Percentiles rank a stretch among this genome's conserved stretches.
Conservation (phyloP, 2,888 invertebrate species). For the Lamproptera curius region DNA sequence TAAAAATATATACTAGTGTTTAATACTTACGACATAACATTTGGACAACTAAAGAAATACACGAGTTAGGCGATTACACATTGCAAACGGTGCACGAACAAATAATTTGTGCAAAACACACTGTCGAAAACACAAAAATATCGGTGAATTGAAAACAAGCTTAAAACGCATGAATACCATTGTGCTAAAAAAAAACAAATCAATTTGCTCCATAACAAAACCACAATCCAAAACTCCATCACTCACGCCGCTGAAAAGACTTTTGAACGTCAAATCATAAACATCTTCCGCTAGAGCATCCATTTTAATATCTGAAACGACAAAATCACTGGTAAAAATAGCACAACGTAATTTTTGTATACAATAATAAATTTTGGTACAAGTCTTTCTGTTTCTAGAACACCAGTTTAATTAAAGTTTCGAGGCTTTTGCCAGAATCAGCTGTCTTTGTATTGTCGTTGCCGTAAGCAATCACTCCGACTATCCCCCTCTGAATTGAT, state of each 20-base stretch:
- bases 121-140: too few species aligned
- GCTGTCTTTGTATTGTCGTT: not conserved
- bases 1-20: not conserved
- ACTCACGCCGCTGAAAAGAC: conserved; percentile 13
- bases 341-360: not conserved
- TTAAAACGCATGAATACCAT: too few species aligned
- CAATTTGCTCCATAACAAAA: conserved; percentile 1
- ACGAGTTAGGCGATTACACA: too few species aligned
- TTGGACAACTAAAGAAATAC: too few species aligned
- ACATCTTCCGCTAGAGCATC: conserved; percentile 12
- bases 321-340: not conserved
- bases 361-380: not conserved
- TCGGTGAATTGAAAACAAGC: too few species aligned
- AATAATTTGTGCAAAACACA: too few species aligned
- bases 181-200: not conserved
- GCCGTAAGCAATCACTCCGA: not conserved
- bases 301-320: conserved; percentile 16
- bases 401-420: not conserved
- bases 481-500: too few species aligned
- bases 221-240: not conserved
- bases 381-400: too few species aligned
- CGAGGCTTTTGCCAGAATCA: not conserved
- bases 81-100: too few species aligned
- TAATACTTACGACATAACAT: not conserved
- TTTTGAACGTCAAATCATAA: conserved; percentile 11